Base-by-base conservation (phyloP, 2,888 invertebrate species). In the Archips crataeganus region DNA sequence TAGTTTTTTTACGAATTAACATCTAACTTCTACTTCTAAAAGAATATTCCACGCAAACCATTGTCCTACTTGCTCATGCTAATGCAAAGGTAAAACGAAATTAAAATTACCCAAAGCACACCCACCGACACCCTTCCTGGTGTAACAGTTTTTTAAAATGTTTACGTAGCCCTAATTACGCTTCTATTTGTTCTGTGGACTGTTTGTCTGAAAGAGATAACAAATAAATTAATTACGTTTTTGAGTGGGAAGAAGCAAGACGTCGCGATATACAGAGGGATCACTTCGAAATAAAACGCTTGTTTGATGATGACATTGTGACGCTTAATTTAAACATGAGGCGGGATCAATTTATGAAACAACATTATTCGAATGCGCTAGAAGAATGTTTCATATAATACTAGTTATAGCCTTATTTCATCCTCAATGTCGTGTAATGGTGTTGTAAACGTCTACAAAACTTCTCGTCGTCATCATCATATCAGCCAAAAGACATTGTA, bases 211-310 rank as follows among this genome's bases (percentile, higher is more conserved):
- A 63, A 47, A 54, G 66, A 72, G 72, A 72, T 67, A 72, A 72
- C 67, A 72, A 72, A 72, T 72, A 63, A 72, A 72, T 72, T 72
- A 63, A 72, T 72, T 72, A 62, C 67, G 54, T 62, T 67, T 67
- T 67, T 47, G 36, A 54, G 59, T 45, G 49, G 32, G 15, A 64
- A 47, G 60, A n/a, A 60, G n/a, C 60, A 34, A 57, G 57, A 45
- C 8, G 13, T 23, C 1, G 36, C 4, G 13, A 23, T 5, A 13
- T 49, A 60, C 47, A 66, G 54, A 42, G 42, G 0, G 51, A n/a
- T 61, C 63, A 47, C 63, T 71, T 54, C 0, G 32, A 23, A 47
- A 23, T 11, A n/a, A 60, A 59, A 59, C 47, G 47, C 61, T 23
- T 6, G 8, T 15, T 15, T 36, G n/a, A 60, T 39, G 59, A 1